These are phyloP conservation scores for Astyanax mexicanus DNA, from an alignment of 2,797 vertebrate species.

Conservation along the genomic window DNA sequence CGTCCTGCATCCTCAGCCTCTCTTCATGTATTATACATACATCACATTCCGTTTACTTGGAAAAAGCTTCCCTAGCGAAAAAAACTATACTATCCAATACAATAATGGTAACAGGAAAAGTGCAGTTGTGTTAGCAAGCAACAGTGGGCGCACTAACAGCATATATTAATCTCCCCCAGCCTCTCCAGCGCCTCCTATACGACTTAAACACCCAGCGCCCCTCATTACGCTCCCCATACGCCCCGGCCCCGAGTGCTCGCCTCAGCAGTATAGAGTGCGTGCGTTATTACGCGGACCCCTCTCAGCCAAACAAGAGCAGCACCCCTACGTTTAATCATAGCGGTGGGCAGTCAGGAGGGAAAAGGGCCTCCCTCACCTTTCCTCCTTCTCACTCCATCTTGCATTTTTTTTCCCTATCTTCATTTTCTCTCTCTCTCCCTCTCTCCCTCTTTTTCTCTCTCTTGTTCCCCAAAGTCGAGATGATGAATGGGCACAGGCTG, in stretches of 20 bases:
- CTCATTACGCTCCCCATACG: constrained; percentile 43
- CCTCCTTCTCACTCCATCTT: constrained; percentile 37
- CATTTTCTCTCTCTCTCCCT: constrained; percentile 32
- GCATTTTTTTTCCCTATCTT: constrained; percentile 7
- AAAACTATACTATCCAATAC: no score
- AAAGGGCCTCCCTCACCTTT: constrained; percentile 38
- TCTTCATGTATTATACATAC: no score
- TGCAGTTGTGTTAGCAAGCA: constrained; percentile 8
- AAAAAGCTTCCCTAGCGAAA: constrained; percentile 11
- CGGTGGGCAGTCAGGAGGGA: constrained; percentile 38
- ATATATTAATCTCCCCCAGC: constrained; percentile 33
- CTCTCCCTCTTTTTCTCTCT: constrained; percentile 2
- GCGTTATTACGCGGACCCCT: constrained; percentile 42
- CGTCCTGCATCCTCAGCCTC: no score
- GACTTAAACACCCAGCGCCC: constrained; percentile 41
- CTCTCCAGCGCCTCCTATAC: constrained; percentile 18
- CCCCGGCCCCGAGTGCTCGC: constrained; percentile 35
- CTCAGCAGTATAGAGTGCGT: constrained; percentile 58
- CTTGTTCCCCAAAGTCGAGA: constrained; percentile 51
- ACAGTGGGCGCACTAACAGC: constrained; percentile 9
- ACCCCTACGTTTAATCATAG: constrained; percentile 59
- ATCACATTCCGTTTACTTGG: neutral
- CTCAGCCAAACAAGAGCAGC: constrained; percentile 53
- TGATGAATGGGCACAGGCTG: constrained; percentile 81
- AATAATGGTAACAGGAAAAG: neutral